phyloP scores from a whole-genome alignment of 2,797 vertebrate species.

The Oryzias dopingdopingensis region DNA sequence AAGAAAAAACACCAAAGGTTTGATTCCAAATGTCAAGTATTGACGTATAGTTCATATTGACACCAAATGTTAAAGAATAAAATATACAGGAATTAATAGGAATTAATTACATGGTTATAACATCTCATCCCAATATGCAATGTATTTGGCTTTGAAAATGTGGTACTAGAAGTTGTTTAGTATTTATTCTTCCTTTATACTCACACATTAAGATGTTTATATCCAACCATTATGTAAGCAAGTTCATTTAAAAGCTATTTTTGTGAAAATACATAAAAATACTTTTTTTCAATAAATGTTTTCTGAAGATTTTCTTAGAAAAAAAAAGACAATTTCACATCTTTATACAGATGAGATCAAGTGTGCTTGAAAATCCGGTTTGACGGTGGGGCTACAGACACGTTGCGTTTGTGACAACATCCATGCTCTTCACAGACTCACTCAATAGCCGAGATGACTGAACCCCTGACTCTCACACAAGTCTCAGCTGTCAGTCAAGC shows the following conservation, averaged over 20 bases:
- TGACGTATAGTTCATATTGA: conserved; percentile 93
- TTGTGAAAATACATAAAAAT: conserved; percentile 99
- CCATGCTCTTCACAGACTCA: conserved; percentile 13
- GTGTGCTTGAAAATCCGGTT: conserved; percentile 98
- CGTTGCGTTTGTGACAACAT: conserved; percentile 75
- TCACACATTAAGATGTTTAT: conserved; percentile 80
- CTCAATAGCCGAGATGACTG: conserved; percentile 73
- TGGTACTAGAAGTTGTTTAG: conserved; percentile 84
- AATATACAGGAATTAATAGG: conserved; percentile 94
- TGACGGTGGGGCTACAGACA: conserved; percentile 88
- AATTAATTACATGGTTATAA: conserved; percentile 94
- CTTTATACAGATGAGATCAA: conserved; percentile 95
- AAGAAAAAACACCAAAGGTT: conserved; percentile 89
- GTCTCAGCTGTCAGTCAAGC: conserved; percentile 86
- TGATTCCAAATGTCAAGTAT: conserved; percentile 94
- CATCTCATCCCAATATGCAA: conserved; percentile 82
- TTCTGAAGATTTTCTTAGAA: conserved; percentile 82
- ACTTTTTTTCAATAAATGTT: conserved; percentile 81
- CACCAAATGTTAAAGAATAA: conserved; percentile 98
- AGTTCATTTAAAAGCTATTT: conserved; percentile 99
- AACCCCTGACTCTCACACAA: conserved; percentile 75
- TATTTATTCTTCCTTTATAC: conserved; percentile 75
- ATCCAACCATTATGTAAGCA: conserved; percentile 93
- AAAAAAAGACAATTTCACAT: conserved; percentile 88
- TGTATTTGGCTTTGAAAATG: conserved; percentile 97